These are phyloP conservation scores for Rhagologus leucostigma DNA, from an alignment of 2,113 vertebrate genomes.

Conservation along the genomic window DNA sequence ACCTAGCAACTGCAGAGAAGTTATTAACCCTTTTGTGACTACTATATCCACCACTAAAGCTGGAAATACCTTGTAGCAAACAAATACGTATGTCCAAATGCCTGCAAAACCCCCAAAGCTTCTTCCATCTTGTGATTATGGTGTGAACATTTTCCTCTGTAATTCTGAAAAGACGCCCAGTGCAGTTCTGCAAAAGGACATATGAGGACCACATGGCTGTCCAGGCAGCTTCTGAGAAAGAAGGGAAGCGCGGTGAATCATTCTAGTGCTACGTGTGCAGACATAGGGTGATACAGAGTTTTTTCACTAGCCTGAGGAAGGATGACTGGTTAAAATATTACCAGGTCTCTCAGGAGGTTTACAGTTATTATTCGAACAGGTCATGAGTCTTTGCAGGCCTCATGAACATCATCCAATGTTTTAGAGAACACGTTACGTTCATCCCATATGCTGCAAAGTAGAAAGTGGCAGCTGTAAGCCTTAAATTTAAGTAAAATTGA, in stretches of 20 bases:
- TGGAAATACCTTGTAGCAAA: not conserved
- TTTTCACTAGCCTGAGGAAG: not conserved
- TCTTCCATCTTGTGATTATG: not conserved
- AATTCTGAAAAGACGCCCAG: slow-evolving; percentile 18
- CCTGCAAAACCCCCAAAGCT: not conserved
- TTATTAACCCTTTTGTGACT: slow-evolving; percentile 43
- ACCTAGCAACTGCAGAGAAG: slow-evolving; percentile 55
- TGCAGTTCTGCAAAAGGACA: not conserved
- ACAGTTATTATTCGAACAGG: not conserved
- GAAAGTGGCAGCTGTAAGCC: not conserved
- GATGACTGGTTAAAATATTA: not conserved
- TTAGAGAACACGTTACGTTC: not conserved
- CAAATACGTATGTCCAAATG: not conserved
- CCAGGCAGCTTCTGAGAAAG: slow-evolving; percentile 1
- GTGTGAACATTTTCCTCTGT: slow-evolving; percentile 30
- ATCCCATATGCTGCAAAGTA: not conserved
- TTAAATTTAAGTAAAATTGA: not conserved
- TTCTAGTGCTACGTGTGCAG: not conserved
- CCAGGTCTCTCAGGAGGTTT: not conserved
- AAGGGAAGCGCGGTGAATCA: not conserved
- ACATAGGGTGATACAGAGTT: not conserved
- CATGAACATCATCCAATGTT: not conserved
- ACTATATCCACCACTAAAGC: not conserved
- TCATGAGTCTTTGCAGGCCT: not conserved
- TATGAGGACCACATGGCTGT: not conserved